Percentiles rank a stretch among this genome's conserved stretches.
phyloP scores from a whole-genome alignment of 2,888 invertebrate genomes.

The Macropis europaea region DNA sequence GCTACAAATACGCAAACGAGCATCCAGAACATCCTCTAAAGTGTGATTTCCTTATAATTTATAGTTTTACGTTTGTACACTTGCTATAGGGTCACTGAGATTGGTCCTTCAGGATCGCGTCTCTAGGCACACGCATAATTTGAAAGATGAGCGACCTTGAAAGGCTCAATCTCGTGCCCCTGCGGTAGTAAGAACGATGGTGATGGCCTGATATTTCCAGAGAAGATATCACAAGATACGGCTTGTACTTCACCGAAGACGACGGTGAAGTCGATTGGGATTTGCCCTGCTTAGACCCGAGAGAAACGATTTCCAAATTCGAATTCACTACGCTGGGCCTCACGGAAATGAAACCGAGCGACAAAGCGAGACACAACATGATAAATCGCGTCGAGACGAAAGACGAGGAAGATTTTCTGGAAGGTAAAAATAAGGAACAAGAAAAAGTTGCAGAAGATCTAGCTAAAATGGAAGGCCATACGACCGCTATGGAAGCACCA shows the following conservation, averaged over 20 bases:
- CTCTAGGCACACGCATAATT: no score
- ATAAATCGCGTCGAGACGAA: slow-evolving; percentile 72
- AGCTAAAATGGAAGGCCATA: slow-evolving; percentile 86
- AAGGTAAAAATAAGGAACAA: slow-evolving; percentile 68
- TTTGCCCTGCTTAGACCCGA: slow-evolving; percentile 93
- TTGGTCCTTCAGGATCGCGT: no score
- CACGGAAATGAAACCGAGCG: slow-evolving; percentile 85
- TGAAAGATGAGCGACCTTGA: no score
- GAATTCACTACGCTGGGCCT: slow-evolving; percentile 94
- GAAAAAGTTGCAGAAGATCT: slow-evolving; percentile 81
- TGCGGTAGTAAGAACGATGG: not conserved
- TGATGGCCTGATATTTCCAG: slow-evolving; percentile 70
- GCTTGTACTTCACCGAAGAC: slow-evolving; percentile 96
- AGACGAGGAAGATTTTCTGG: slow-evolving; percentile 76
- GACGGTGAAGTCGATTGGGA: slow-evolving; percentile 97
- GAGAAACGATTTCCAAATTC: slow-evolving; percentile 95
- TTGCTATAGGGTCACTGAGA: no score
- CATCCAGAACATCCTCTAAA: slow-evolving; percentile 78
- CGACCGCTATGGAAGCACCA: slow-evolving; percentile 91
- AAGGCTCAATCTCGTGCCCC: no score
- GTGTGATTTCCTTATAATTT: slow-evolving; percentile 64
- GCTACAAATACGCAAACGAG: slow-evolving; percentile 86
- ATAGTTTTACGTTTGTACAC: not conserved
- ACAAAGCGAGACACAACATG: slow-evolving; percentile 75
- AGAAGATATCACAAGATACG: slow-evolving; percentile 85